Base-by-base conservation (phyloP, 1,140 invertebrate species). In the Gonatopus flavifemur region DNA sequence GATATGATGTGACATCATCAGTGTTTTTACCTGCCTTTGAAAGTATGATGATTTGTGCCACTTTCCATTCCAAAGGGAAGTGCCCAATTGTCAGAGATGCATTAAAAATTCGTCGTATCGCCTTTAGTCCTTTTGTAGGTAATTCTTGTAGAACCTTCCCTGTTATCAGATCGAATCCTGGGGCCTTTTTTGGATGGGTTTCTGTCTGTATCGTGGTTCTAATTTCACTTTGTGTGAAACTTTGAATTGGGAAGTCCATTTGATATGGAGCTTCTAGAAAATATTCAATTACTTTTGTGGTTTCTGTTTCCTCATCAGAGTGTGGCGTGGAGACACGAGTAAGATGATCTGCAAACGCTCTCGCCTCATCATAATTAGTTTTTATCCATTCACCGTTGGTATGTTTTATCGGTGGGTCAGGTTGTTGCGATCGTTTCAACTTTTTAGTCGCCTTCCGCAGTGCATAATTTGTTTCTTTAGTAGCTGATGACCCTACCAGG, bases 21-120 rank as follows among this genome's bases (percentile, higher is more conserved):
- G n/a, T n/a, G n/a, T n/a, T n/a, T n/a, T n/a, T n/a, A 3, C 55
- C 58, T 6, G 61, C 62, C 55, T 74, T 68, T 3, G 20, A 39
- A 19, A 74, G 55, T 48, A 70, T 60, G n/a, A 68, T 64, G 5
- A 73, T 60, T 42, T 65, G 39, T 2, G 70, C 62, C 10, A 66
- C 48, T 49, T 75, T 76, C 66, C 65, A 76, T 28, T 62, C 57
- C 0, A 20, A 35, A 3, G 62, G 64, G 21, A 62, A 49, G 37
- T 57, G 53, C 8, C 19, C 3, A 4, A 55, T 35, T 39, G 57
- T 42, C 0, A 62, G n/a, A 4, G 44, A 40, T 9, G 43, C 50
- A 24, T 65, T 60, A 21, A 49, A 52, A 1, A 62, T 16, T 15
- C 16, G 22, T 1, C 49, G 49, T 1, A 62, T 41, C n/a, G 32